Evolutionary conservation across 2,797 vertebrate species (phyloP).

Genomic region (Pitangus sulphuratus): DNA sequence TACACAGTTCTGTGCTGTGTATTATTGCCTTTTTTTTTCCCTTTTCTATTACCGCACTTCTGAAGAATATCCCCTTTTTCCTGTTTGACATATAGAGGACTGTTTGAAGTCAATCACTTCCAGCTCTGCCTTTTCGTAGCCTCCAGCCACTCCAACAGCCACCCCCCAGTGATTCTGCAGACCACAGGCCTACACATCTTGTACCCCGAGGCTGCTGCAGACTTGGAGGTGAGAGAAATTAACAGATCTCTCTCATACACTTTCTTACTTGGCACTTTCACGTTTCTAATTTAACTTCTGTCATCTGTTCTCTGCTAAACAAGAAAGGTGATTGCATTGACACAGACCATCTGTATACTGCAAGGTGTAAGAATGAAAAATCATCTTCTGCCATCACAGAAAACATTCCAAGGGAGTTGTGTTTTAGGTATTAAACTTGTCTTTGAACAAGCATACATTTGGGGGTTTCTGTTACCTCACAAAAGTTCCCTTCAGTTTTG

Average conservation of each 20-base stretch:
- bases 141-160: accelerated
- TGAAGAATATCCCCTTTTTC: not conserved
- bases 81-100: not conserved
- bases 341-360: conserved; percentile 15
- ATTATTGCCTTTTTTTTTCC: not conserved
- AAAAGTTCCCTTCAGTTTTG: not conserved
- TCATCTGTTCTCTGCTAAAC: conserved; percentile 35
- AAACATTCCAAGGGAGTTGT: not conserved
- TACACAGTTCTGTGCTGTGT: accelerated
- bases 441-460: not conserved
- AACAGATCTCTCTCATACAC: not conserved
- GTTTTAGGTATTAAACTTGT: not conserved
- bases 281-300: conserved; percentile 24
- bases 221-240: not conserved
- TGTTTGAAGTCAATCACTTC: not conserved
- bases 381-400: not conserved
- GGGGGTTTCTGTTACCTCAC: conserved; percentile 3
- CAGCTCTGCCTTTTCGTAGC: not conserved
- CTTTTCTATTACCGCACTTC: not conserved
- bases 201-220: not conserved
- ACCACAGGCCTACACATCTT: not conserved
- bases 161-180: not conserved
- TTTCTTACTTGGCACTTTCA: not conserved
- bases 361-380: conserved; percentile 4
- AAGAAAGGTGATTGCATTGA: conserved; percentile 12